phyloP scores from a whole-genome alignment of 2,113 vertebrate genomes.

The Catharus bicknelli region DNA sequence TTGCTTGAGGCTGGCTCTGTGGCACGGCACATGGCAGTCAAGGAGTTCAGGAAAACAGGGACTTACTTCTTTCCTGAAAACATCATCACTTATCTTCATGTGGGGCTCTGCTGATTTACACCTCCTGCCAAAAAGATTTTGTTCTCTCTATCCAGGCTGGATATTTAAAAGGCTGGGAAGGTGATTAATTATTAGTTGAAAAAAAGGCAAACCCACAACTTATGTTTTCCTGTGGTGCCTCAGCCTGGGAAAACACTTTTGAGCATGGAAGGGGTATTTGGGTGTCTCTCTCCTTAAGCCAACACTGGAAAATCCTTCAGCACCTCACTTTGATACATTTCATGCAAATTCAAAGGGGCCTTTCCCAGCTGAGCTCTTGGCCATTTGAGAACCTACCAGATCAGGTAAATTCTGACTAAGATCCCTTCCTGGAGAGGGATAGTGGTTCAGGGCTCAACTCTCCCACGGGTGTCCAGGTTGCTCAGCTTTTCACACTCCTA shows the following conservation, averaged over 20 bases:
- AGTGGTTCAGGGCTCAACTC: not conserved
- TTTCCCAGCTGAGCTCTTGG: not conserved
- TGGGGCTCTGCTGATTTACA: not conserved
- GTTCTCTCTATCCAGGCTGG: not conserved
- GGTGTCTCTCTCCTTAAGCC: not conserved
- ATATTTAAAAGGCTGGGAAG: not conserved
- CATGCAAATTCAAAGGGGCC: not conserved
- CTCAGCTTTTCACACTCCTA: not conserved
- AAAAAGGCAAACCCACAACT: not conserved
- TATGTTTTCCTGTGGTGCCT: fast-evolving
- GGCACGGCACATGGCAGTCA: fast-evolving
- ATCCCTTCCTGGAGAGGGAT: not conserved
- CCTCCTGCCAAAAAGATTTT: not conserved
- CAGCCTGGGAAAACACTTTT: not conserved
- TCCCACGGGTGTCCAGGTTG: fast-evolving
- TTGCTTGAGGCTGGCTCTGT: not conserved
- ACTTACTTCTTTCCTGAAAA: not conserved
- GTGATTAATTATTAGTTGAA: not conserved
- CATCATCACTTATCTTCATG: not conserved
- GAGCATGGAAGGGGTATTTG: not conserved
- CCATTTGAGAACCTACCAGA: not conserved
- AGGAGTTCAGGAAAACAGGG: not conserved
- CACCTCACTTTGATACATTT: not conserved
- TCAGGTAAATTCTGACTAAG: not conserved
- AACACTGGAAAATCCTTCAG: not conserved